Percentiles rank a stretch among this genome's conserved stretches.
Evolutionary conservation across 2,113 vertebrate species (phyloP).

Genomic region (Silurus glanis): DNA sequence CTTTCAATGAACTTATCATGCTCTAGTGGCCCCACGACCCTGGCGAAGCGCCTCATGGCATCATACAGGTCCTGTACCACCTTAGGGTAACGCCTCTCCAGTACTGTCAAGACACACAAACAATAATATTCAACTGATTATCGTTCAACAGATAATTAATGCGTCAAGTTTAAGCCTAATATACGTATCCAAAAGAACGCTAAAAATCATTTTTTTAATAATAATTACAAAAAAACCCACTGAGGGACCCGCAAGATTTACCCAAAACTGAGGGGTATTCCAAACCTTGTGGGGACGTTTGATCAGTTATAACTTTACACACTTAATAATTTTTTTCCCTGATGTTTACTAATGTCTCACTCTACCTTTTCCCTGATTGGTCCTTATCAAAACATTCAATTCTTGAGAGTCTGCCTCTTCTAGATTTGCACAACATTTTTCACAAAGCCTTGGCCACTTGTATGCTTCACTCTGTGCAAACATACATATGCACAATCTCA

Average conservation of each 20-base stretch:
- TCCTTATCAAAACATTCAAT: slow-evolving; percentile 10
- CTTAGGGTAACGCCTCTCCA: slow-evolving; percentile 93
- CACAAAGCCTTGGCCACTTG: slow-evolving; percentile 53
- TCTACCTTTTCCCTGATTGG: neutral
- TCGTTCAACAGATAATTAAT: neutral
- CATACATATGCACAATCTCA: slow-evolving; percentile 49
- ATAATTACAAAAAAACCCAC: neutral
- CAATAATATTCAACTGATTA: neutral
- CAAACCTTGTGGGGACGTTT: neutral
- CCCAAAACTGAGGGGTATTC: neutral
- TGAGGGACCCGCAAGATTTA: neutral
- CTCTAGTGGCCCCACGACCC: slow-evolving; percentile 87
- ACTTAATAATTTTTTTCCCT: neutral
- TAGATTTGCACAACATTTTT: slow-evolving; percentile 45
- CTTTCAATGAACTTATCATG: slow-evolving; percentile 98
- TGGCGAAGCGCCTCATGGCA: slow-evolving; percentile 88
- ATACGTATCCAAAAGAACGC: neutral
- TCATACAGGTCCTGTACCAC: slow-evolving; percentile 95
- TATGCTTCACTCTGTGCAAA: slow-evolving; percentile 48
- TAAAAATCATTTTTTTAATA: neutral
- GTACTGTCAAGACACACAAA: slow-evolving; percentile 70
- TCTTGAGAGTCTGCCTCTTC: slow-evolving; percentile 15
- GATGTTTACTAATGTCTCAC: neutral
- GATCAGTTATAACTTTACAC: neutral
- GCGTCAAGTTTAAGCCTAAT: neutral